Evolutionary conservation across 2,797 vertebrate species (phyloP), one percentile per base, ranked within the genome.

Genomic region (Neostethus bicornis): DNA sequence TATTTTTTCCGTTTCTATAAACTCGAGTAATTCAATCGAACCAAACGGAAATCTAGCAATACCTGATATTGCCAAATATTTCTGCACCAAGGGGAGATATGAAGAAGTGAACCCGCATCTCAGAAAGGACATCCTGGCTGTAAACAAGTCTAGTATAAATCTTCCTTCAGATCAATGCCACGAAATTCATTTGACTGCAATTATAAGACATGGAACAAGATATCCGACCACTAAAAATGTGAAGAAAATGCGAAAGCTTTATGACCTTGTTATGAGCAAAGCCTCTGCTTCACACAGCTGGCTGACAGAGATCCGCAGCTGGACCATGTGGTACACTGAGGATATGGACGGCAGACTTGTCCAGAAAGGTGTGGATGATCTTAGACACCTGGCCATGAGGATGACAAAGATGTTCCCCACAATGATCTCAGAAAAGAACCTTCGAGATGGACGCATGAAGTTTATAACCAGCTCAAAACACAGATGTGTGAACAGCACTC

Each of bases 381-480:
- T 90, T 86, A 86, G 51, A 70, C 79, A 87, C 48, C 77, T 97
- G 78, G 94, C 94, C 1, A 41, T 85, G 46, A 88, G 95, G 48
- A 75, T 96, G 59, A 87, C 92, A 3, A 80, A 85, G 43, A 86
- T 92, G 19, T 94, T 96, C 76, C 94, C 94, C 0, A 70, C 83
- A 0, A 75, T 96, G 46, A 61, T 96, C 21, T 86, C 89, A 0
- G 64, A 84, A 66, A 85, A 90, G 38, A 91, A 87, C 7, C 77
- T 93, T 21, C 49, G 77, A 29, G 60, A 38, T 1, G 83, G 87
- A 61, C 53, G 58, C 44, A 62, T 93, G 35, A 70, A 60, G 10
- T 93, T 94, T 51, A 72, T 90, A 31, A 95, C 91, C 70, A 97
- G 95, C 82, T 96, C 95, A n/a, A 95, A 95, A 80, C 94, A 93